Evolutionary conservation across 2,797 vertebrate genomes (phyloP).

Genomic region (Acrossocheilus fasciatus): DNA sequence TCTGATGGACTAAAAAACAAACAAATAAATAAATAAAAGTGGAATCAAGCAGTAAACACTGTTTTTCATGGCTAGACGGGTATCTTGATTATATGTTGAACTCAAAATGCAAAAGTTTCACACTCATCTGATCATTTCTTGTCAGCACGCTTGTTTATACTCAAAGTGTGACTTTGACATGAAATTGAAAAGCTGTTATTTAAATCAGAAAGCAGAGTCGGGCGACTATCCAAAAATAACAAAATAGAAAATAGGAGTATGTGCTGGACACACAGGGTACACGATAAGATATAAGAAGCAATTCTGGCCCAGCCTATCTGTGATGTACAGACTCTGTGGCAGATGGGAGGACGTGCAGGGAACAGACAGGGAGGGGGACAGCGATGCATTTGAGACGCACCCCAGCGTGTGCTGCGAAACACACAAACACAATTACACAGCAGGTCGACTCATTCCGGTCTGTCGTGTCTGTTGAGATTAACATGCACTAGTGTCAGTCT

Average conservation of each 20-base stretch:
- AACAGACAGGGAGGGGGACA: conserved; percentile 15
- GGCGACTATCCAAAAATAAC: neutral
- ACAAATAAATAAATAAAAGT: neutral
- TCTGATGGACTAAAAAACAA: neutral
- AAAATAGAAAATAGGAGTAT: neutral
- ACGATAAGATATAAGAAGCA: neutral
- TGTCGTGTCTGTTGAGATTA: conserved; percentile 46
- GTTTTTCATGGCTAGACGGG: neutral
- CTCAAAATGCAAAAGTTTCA: neutral
- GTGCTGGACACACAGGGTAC: neutral
- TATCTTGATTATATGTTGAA: conserved; percentile 2
- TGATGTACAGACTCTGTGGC: conserved; percentile 3
- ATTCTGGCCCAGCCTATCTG: neutral
- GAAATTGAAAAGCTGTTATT: conserved; percentile 22
- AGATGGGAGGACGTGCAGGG: conserved; percentile 42
- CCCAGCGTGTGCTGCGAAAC: conserved; percentile 33
- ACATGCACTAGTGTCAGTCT: neutral
- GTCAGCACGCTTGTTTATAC: conserved; percentile 4
- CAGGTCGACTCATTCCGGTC: conserved; percentile 41
- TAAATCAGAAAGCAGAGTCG: neutral
- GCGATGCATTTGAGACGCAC: conserved; percentile 14
- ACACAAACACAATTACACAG: conserved; percentile 34
- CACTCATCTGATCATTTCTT: conserved; percentile 5
- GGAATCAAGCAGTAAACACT: neutral
- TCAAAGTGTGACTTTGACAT: neutral